Percentiles rank a stretch among this genome's conserved stretches.
phyloP scores from a whole-genome alignment of 2,888 invertebrate genomes.

The Callosobruchus maculatus region DNA sequence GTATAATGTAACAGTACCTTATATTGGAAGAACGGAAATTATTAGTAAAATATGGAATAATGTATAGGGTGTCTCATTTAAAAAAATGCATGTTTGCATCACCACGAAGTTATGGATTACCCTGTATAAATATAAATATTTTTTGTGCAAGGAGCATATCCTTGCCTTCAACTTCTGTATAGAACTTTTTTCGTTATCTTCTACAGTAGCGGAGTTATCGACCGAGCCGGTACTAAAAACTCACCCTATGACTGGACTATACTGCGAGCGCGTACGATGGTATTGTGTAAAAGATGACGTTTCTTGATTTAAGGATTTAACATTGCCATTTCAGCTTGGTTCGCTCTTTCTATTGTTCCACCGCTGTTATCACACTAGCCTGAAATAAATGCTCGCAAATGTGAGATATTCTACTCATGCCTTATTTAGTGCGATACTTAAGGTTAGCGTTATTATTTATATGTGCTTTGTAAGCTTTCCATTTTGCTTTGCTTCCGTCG shows the following conservation, averaged over 20 bases:
- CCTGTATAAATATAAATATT: no score
- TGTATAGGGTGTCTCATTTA: no score
- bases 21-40: no score
- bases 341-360: constrained; percentile 14
- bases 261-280: neutral
- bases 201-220: no score
- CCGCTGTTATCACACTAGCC: constrained; percentile 11
- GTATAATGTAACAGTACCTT: no score
- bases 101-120: no score
- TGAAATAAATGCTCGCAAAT: constrained; percentile 7
- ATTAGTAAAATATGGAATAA: no score
- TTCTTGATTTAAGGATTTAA: constrained; percentile 16
- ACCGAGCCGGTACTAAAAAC: no score
- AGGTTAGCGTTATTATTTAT: constrained; percentile 20
- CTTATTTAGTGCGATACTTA: constrained; percentile 6
- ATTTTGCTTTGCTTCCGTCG: constrained; percentile 9
- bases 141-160: no score
- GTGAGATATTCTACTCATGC: constrained; percentile 7
- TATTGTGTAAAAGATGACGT: neutral
- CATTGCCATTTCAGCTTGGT: constrained; percentile 10
- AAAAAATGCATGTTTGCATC: no score
- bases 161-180: no score
- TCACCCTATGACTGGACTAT: neutral
- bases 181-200: no score
- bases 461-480: constrained; percentile 17